A percentile compares a stretch with the other conserved stretches of the same genome.
Conservation (phyloP, 2,888 invertebrate species). For the Lithophane leautieri region DNA sequence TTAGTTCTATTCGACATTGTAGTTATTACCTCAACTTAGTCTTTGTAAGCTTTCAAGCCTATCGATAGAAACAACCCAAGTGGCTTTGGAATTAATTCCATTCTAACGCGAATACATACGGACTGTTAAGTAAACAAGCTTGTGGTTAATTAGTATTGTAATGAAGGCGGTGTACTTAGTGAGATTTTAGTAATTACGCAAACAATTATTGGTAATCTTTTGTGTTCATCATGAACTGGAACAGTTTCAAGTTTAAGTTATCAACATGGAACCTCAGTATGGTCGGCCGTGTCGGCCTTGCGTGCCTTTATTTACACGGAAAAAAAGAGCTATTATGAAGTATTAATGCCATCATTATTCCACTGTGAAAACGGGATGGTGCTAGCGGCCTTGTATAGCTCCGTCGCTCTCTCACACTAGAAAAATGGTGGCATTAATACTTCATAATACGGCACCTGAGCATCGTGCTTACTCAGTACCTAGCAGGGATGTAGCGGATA, state of each 20-base stretch:
- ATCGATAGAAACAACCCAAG: conserved; percentile 50
- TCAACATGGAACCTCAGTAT: not conserved
- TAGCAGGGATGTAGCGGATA: too few species aligned
- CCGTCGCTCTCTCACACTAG: too few species aligned
- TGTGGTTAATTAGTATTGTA: conserved; percentile 11
- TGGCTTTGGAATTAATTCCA: conserved; percentile 57
- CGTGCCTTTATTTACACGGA: not conserved
- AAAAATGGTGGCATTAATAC: too few species aligned
- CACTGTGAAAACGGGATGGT: too few species aligned
- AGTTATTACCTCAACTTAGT: conserved; percentile 42
- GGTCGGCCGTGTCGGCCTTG: too few species aligned
- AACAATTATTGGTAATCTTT: not conserved
- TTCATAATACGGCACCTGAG: too few species aligned
- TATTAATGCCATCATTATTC: too few species aligned
- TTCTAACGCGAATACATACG: conserved; percentile 41
- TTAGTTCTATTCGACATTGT: conserved; percentile 38
- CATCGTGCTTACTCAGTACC: not conserved
- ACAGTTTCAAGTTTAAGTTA: not conserved
- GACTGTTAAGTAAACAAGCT: conserved; percentile 8
- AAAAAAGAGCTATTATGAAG: not conserved
- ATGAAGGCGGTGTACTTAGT: not conserved
- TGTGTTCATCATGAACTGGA: not conserved
- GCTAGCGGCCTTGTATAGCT: too few species aligned
- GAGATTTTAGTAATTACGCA: not conserved
- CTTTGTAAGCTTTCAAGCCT: conserved; percentile 43